phyloP scores from a whole-genome alignment of 1,140 invertebrate species.

The Coenobita brevimanus region DNA sequence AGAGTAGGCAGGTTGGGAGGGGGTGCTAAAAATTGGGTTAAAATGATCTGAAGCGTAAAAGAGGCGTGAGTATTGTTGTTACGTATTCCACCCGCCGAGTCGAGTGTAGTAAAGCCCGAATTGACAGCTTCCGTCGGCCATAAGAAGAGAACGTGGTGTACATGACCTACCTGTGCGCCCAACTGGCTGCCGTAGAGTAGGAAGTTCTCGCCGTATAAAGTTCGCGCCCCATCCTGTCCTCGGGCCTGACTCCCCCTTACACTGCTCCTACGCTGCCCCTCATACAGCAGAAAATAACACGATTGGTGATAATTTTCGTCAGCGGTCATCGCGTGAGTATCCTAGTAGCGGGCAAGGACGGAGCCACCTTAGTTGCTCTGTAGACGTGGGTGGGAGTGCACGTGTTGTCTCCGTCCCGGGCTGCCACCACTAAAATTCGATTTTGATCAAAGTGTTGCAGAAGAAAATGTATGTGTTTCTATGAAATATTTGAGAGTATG shows the following conservation, averaged over 20 bases:
- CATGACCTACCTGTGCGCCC: constrained; percentile 5
- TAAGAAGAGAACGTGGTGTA: constrained; percentile 27
- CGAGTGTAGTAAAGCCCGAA: constrained; percentile 28
- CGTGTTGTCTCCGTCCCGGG: constrained; percentile 35
- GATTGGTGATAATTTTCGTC: constrained; percentile 43
- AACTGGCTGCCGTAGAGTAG: constrained; percentile 25
- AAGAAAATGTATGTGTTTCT: constrained; percentile 14
- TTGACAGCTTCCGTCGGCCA: constrained; percentile 42
- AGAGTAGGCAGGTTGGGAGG: no score
- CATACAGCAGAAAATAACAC: constrained; percentile 27
- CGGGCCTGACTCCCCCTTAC: neutral
- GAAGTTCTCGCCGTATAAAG: no score
- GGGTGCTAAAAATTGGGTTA: neutral
- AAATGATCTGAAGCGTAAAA: neutral
- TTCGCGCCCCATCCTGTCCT: no score
- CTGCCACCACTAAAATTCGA: constrained; percentile 24
- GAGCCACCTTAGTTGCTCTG: constrained; percentile 51
- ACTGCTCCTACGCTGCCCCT: neutral
- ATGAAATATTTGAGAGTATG: no score
- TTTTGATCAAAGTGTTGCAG: neutral
- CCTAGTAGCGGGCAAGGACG: constrained; percentile 57
- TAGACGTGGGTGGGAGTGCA: constrained; percentile 44
- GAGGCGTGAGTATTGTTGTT: neutral
- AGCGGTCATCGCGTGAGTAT: constrained; percentile 55
- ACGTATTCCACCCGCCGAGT: constrained; percentile 37